phyloP scores from a whole-genome alignment of 2,888 invertebrate genomes.

The Ormia ochracea region DNA sequence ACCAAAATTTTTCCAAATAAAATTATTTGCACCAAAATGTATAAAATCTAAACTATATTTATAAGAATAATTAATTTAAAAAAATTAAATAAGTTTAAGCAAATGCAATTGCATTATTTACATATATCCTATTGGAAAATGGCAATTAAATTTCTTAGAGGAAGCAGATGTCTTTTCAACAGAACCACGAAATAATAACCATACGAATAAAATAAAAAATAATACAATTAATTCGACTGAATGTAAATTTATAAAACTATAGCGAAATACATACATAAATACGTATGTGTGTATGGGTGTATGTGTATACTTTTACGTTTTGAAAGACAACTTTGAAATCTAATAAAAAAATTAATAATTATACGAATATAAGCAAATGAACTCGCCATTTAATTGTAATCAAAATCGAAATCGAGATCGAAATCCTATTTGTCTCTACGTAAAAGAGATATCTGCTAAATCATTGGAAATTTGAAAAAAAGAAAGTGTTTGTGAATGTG shows the following conservation, averaged over 20 bases:
- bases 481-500: neutral
- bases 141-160: too few relatives aligned
- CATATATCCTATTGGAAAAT: too few relatives aligned
- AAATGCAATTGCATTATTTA: too few relatives aligned
- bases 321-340: conserved; percentile 35
- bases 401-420: neutral
- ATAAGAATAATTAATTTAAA: conserved; percentile 13
- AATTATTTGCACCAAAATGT: conserved; percentile 23
- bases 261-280: neutral
- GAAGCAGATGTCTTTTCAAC: too few relatives aligned
- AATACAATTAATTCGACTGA: neutral
- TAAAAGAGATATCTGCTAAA: neutral
- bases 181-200: too few relatives aligned
- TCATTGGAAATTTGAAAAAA: neutral
- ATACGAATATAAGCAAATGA: conserved; percentile 24
- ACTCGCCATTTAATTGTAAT: conserved; percentile 14
- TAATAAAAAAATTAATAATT: conserved; percentile 32
- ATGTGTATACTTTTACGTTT: conserved; percentile 48
- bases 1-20: conserved; percentile 24
- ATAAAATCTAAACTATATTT: conserved; percentile 16
- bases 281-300: neutral
- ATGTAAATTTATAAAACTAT: too few relatives aligned
- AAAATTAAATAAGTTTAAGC: neutral
- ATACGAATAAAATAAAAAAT: too few relatives aligned
- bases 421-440: neutral